Conservation (phyloP, 2,113 vertebrate genomes). For the Callaeas wilsoni region DNA sequence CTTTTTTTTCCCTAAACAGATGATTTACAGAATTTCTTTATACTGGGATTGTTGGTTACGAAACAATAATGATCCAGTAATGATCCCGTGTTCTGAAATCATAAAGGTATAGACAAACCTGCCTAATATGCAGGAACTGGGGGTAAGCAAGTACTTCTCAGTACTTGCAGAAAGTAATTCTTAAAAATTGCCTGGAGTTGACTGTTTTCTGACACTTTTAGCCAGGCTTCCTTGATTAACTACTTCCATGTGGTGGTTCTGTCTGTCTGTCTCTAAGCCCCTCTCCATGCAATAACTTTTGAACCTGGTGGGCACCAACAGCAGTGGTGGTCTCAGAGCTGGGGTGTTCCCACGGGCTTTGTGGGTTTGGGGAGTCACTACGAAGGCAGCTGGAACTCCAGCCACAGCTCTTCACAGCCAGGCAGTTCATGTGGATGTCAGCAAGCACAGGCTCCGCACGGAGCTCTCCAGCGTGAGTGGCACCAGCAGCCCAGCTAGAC, state of each 20-base stretch:
- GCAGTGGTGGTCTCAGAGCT: neutral
- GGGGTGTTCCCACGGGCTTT: neutral
- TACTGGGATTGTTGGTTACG: neutral
- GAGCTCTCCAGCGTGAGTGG: accelerated
- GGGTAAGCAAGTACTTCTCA: neutral
- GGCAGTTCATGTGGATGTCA: neutral
- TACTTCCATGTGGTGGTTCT: neutral
- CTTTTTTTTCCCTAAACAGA: neutral
- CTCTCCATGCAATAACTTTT: neutral
- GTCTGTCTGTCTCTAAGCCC: neutral
- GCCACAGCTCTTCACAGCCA: neutral
- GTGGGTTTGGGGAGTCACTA: neutral
- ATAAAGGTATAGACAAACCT: neutral
- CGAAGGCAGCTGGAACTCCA: accelerated
- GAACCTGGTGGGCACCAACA: accelerated
- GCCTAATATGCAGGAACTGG: neutral
- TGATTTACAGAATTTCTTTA: neutral
- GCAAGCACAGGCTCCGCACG: neutral
- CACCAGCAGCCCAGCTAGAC: neutral
- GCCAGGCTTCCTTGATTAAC: neutral
- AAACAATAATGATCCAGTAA: neutral
- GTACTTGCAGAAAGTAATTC: neutral
- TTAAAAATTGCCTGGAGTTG: neutral
- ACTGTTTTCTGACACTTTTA: neutral
- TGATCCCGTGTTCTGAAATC: neutral